These are phyloP conservation scores for Lucifuga dentata DNA, from an alignment of 2,113 vertebrate species.

Conservation along the genomic window DNA sequence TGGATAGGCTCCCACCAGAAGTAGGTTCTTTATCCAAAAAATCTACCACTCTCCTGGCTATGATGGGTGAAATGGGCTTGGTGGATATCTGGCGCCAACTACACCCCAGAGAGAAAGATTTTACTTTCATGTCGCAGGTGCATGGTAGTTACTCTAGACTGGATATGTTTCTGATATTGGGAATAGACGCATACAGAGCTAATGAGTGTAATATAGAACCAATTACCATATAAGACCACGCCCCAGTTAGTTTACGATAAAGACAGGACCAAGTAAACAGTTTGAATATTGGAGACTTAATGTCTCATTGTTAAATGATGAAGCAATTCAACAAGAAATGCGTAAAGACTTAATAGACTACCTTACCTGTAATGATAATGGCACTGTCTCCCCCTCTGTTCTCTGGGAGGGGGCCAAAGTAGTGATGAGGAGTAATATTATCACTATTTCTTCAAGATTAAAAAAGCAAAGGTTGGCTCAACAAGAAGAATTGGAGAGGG, in stretches of 20 bases:
- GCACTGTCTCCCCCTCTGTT: too few species aligned
- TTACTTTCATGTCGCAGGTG: not conserved
- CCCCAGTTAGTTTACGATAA: too few species aligned
- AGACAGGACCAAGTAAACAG: not conserved
- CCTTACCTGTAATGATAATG: too few species aligned
- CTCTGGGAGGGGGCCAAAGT: too few species aligned
- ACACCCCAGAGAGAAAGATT: not conserved
- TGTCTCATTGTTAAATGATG: slow-evolving; percentile 9
- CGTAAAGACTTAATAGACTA: too few species aligned
- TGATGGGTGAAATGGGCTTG: slow-evolving; percentile 12
- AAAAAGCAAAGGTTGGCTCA: too few species aligned
- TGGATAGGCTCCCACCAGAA: slow-evolving; percentile 4
- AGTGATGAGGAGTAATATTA: too few species aligned
- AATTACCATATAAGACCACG: slow-evolving; percentile 10
- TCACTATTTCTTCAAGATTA: too few species aligned
- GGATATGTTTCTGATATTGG: slow-evolving; percentile 11
- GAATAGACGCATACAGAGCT: not conserved
- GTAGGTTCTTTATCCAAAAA: not conserved
- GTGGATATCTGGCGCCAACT: slow-evolving; percentile 3
- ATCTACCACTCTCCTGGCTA: not conserved
- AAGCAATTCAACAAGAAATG: too few species aligned
- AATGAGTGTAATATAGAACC: not conserved
- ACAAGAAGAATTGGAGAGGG: too few species aligned
- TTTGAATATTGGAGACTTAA: slow-evolving; percentile 28
- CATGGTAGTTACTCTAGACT: not conserved